phyloP scores from a whole-genome alignment of 2,888 invertebrate species.

The Pimpla rufipes region DNA sequence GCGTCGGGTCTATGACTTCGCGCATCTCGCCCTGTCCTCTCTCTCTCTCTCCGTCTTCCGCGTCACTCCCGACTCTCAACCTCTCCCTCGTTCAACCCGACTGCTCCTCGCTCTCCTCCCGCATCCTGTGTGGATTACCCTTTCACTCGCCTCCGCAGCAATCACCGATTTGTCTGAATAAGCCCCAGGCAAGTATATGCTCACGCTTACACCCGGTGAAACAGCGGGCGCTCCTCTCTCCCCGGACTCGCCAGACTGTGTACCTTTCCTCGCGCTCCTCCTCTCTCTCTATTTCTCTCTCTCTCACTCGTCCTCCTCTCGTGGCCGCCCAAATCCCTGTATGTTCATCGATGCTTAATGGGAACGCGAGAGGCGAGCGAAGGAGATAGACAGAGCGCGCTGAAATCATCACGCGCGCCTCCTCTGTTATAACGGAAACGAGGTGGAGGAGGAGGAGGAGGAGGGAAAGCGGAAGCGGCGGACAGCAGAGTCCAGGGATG shows the following conservation, averaged over 20 bases:
- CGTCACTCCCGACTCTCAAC: conserved; percentile 56
- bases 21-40: not conserved
- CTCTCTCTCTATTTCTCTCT: conserved; percentile 33
- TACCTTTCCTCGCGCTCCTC: conserved; percentile 28
- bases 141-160: conserved; percentile 83
- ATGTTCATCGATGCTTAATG: conserved; percentile 82
- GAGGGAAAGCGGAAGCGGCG: conserved; percentile 46
- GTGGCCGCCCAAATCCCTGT: conserved; percentile 61
- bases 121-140: conserved; percentile 72
- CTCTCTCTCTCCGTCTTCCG: conserved; percentile 32
- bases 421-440: conserved; percentile 34
- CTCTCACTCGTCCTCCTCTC: conserved; percentile 57
- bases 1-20: conserved; percentile 14
- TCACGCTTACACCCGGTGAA: conserved; percentile 81
- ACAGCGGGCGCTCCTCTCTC: conserved; percentile 72
- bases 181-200: conserved; percentile 84
- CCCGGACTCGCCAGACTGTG: conserved; percentile 38
- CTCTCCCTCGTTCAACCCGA: conserved; percentile 45
- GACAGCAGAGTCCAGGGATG: conserved; percentile 37
- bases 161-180: conserved; percentile 85
- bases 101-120: not conserved
- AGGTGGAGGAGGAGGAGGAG: conserved; percentile 21
- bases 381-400: conserved; percentile 36
- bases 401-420: conserved; percentile 58
- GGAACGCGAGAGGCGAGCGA: conserved; percentile 67